Conservation (phyloP, 2,797 vertebrate species). For the Amphiprion clarkii region DNA sequence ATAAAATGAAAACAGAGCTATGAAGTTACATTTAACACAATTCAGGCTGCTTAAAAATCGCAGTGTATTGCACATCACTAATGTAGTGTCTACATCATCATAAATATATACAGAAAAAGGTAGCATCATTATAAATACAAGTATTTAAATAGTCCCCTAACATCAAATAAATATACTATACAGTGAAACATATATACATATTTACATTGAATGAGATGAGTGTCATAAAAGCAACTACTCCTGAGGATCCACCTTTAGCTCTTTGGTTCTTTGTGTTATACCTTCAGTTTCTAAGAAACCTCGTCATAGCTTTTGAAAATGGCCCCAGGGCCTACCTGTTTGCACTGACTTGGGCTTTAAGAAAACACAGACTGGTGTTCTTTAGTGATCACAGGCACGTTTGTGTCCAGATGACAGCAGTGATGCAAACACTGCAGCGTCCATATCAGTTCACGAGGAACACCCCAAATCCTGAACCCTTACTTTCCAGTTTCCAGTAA, state of each 20-base stretch:
- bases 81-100: constrained; percentile 74
- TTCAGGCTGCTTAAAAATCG: constrained; percentile 14
- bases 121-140: constrained; percentile 46
- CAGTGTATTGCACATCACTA: constrained; percentile 64
- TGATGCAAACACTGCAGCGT: neutral
- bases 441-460: constrained; percentile 69
- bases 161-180: constrained; percentile 69
- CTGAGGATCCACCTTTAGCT: constrained; percentile 13
- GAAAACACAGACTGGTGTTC: constrained; percentile 19
- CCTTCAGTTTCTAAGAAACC: constrained; percentile 1
- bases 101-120: constrained; percentile 7
- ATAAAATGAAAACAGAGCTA: constrained; percentile 45
- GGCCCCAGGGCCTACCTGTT: neutral
- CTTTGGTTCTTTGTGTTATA: constrained; percentile 5
- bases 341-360: neutral
- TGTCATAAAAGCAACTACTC: constrained; percentile 29
- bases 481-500: constrained; percentile 63
- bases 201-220: constrained; percentile 28
- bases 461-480: constrained; percentile 67
- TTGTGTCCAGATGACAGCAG: neutral
- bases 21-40: constrained; percentile 19
- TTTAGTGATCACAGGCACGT: neutral
- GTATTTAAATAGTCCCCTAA: constrained; percentile 66
- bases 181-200: constrained; percentile 16
- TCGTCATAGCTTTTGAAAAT: constrained; percentile 12